Evolutionary conservation across 2,113 vertebrate species (phyloP).

Genomic region (Galbula dea): DNA sequence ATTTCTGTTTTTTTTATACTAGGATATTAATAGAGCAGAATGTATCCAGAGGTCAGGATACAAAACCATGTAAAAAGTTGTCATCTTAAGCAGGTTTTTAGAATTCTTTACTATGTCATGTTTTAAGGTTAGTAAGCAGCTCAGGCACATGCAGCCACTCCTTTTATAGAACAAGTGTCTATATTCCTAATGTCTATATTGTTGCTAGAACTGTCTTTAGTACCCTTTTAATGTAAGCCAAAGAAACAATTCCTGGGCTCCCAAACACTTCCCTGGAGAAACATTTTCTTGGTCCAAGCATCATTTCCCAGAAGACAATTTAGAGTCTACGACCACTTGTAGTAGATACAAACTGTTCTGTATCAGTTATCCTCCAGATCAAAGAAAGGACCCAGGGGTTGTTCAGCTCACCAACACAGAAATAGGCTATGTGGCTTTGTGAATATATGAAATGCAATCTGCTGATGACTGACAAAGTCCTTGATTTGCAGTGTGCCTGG

Average conservation of each 20-base stretch:
- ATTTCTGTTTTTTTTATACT: background rate
- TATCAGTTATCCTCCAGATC: background rate
- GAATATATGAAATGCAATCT: background rate
- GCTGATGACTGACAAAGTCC: background rate
- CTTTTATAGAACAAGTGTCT: background rate
- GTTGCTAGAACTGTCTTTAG: background rate
- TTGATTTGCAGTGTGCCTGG: background rate
- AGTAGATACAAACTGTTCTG: background rate
- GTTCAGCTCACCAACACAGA: background rate
- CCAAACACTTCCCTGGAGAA: background rate
- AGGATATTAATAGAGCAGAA: background rate
- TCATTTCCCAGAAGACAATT: background rate
- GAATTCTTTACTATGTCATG: background rate
- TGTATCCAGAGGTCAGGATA: background rate
- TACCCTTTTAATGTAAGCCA: background rate
- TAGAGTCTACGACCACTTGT: background rate
- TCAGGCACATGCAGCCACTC: background rate
- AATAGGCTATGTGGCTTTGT: background rate
- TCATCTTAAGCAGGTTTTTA: background rate
- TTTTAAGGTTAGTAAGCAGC: background rate
- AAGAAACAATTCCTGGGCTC: background rate
- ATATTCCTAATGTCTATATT: background rate
- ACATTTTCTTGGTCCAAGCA: background rate
- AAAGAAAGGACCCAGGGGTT: background rate
- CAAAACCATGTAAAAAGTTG: background rate